Evolutionary conservation across 2,888 invertebrate species (phyloP), one percentile per base, ranked within the genome.

Genomic region (Lacanobia wlatinum): DNA sequence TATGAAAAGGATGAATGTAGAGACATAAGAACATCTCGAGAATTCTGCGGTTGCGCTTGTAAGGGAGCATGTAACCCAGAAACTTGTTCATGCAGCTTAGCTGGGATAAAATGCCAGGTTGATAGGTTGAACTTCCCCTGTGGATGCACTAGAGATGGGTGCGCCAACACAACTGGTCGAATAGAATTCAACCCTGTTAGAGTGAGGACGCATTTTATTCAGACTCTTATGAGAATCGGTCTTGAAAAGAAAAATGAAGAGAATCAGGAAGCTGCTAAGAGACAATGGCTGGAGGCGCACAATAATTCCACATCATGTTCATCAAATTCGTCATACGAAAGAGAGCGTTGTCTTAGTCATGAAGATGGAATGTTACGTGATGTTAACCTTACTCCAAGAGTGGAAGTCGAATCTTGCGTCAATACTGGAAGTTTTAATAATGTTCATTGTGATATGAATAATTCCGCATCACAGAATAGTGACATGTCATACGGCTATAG

Each of bases 41-140:
- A 99, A 92, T 98, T 98, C 88, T 99, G 99, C 93, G 99, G 99
- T 56, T 99, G 99, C 92, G 97, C 98, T 61, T 99, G 99, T 91
- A 98, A 98, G 93, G 98, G 98, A 65, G 98, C 98, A 90, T 99
- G 99, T 95, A 98, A 99, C 96, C 99, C 99, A 1, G 99, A 99
- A 88, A 98, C 98, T 34, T 99, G 99, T 93, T 98, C 98, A 21
- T 99, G 99, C 95, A 98, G 99, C 92, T 97, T 98, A 90, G 98
- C 98, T 59, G 99, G 99, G 78, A 99, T 99, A 84, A 99, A 99
- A 96, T 99, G 99, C 93, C 99, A 99, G 97, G 99, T 99, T 69
- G 99, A 99, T 94, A 97, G 99, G 77, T 97, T 98, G 76, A 99
- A 98, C 90, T 99, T 99, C 91, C 99, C 99, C 0, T 99, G 99